These are phyloP conservation scores for Zeus faber DNA, from an alignment of 2,113 vertebrate genomes.

Conservation along the genomic window DNA sequence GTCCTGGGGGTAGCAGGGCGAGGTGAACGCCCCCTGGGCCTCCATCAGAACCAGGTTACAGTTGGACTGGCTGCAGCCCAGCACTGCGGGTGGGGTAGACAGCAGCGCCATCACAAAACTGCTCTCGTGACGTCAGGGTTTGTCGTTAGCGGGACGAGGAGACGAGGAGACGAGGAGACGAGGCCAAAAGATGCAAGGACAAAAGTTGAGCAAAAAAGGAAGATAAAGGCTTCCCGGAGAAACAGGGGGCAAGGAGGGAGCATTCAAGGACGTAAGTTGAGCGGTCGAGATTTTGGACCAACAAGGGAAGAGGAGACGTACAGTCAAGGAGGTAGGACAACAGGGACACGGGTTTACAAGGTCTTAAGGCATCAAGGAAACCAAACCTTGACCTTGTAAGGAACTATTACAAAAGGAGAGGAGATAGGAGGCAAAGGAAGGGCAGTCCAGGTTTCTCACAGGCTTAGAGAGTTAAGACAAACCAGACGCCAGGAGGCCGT, in stretches of 20 bases:
- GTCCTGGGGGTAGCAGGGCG: constrained; percentile 88
- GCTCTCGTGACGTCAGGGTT: background rate
- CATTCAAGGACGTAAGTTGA: background rate
- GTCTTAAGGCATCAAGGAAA: background rate
- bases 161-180: background rate
- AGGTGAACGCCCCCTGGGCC: constrained; percentile 82
- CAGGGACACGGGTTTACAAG: constrained; percentile 6
- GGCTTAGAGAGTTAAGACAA: background rate
- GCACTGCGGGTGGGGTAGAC: constrained; percentile 60
- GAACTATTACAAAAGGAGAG: constrained; percentile 10
- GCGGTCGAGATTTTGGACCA: background rate
- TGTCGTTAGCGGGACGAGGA: background rate
- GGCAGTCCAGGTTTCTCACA: background rate
- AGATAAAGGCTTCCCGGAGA: background rate
- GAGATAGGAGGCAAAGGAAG: background rate
- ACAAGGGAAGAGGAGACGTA: background rate
- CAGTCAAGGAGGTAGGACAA: background rate
- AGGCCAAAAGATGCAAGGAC: background rate
- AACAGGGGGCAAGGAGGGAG: background rate
- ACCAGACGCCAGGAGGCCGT: constrained; percentile 1
- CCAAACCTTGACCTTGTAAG: background rate
- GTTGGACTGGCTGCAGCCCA: constrained; percentile 74
- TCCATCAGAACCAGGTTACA: constrained; percentile 79
- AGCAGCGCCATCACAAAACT: background rate
- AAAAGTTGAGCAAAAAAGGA: background rate